Conservation (phyloP, 2,888 invertebrate species). For the Heteromurus nitidus region DNA sequence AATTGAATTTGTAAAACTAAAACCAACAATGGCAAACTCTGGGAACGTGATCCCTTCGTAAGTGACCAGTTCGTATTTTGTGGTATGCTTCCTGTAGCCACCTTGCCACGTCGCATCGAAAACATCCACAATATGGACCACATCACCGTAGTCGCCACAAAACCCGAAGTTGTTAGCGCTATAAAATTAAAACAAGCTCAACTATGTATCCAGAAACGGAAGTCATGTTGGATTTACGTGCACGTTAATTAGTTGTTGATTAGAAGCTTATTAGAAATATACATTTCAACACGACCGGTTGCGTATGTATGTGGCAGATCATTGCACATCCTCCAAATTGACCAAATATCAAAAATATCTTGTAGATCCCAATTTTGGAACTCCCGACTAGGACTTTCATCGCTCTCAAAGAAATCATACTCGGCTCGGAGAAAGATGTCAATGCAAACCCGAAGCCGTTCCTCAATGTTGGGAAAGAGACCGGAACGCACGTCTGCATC, state of each 20-base stretch:
- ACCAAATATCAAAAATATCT: constrained; percentile 48
- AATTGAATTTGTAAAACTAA: neutral
- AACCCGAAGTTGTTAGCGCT: constrained; percentile 34
- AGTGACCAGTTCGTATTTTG: neutral
- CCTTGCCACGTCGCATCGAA: constrained; percentile 29
- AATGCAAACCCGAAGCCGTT: constrained; percentile 13
- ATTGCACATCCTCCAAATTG: constrained; percentile 50
- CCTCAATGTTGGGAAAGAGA: constrained; percentile 47
- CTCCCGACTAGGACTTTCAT: constrained; percentile 17
- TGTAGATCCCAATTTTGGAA: constrained; percentile 27
- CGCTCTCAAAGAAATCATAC: constrained; percentile 23
- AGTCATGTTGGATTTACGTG: neutral
- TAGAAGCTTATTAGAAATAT: neutral
- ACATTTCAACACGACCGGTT: neutral
- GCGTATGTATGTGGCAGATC: constrained; percentile 22
- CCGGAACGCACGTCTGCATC: constrained; percentile 38
- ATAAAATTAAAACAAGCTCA: neutral
- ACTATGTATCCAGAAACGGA: too few species aligned
- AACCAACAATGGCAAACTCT: constrained; percentile 25
- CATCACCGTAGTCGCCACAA: constrained; percentile 30
- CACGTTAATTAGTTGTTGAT: neutral
- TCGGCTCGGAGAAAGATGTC: constrained; percentile 30
- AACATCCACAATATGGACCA: constrained; percentile 10
- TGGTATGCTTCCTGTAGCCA: neutral
- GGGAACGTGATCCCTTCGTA: constrained; percentile 48